Evolutionary conservation across 1,140 invertebrate species (phyloP).

Genomic region (Nephotettix cincticeps): DNA sequence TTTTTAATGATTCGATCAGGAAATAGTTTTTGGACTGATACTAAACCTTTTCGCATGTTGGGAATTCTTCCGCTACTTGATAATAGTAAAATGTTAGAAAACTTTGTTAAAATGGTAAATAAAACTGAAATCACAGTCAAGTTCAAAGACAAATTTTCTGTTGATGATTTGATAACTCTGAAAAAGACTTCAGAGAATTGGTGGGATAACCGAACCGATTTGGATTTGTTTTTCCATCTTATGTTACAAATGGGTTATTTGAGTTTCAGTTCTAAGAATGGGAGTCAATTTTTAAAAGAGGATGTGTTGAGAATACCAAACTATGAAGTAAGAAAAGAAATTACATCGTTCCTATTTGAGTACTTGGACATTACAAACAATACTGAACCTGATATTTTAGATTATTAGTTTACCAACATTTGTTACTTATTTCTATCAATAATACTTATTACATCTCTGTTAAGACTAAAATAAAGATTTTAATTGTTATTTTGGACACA

Average conservation of each 20-base stretch:
- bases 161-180: not conserved
- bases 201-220: not conserved
- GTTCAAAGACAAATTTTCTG: not conserved
- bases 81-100: not conserved
- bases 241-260: not conserved
- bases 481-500: too few relatives aligned
- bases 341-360: not conserved
- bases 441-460: too few relatives aligned
- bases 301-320: not conserved
- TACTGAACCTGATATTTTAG: not conserved
- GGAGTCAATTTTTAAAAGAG: not conserved
- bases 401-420: not conserved
- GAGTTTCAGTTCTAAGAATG: not conserved
- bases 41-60: not conserved
- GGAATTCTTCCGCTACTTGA: not conserved
- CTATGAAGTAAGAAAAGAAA: not conserved
- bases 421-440: too few relatives aligned
- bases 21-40: not conserved
- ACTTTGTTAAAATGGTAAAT: not conserved
- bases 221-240: not conserved
- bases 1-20: not conserved
- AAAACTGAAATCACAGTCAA: not conserved
- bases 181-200: not conserved
- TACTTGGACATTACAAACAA: not conserved
- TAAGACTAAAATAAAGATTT: too few relatives aligned